Evolutionary conservation across 2,888 invertebrate species (phyloP), one percentile per base, ranked within the genome.

Genomic region (Troides aeacus): DNA sequence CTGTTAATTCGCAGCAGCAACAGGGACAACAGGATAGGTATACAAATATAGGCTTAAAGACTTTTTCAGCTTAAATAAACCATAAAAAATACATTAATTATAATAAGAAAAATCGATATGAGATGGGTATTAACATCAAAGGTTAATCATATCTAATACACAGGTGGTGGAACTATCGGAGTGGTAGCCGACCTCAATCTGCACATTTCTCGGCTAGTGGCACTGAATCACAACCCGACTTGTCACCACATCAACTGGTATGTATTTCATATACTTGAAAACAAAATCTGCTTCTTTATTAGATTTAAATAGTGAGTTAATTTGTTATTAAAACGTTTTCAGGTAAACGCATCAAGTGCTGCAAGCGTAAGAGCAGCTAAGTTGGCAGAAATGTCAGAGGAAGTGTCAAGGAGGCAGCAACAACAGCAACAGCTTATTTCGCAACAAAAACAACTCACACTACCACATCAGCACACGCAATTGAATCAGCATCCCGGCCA

Each of bases 331-430:
- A 21, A 58, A 15, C 15, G 58, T 58, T 23, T 10, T 23, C 74
- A 86, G 82, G 72, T 73, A 12, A 81, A 78, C 71, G 82, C 83
- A 69, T 68, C 81, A 23, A 83, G 74, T 74, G 81, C 83, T 0
- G 85, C 86, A 76, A 85, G 76, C 58, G 85, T 84, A 0, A 86
- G 90, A 30, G 93, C 94, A 60, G 95, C 95, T 0, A 95, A 96
- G 82, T 89, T 96, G 70, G 95, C 95, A 6, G 97, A 97, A 86
- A 96, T 97, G 96, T 95, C 96, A 4, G 96, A 97, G 79, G 96
- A 97, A 82, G 95, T 96, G 15, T 87, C 95, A 71, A 87, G 96
- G 62, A 84, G 95, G 23, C 93, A 93, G 74, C 93, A 92, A 73
- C 86, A 82, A 57, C 86, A 86, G 66, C 86, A 87, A 56, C 78